Evolutionary conservation across 1,140 invertebrate genomes (phyloP), one percentile per base, ranked within the genome.

Genomic region (Pogonomyrmex californicus): DNA sequence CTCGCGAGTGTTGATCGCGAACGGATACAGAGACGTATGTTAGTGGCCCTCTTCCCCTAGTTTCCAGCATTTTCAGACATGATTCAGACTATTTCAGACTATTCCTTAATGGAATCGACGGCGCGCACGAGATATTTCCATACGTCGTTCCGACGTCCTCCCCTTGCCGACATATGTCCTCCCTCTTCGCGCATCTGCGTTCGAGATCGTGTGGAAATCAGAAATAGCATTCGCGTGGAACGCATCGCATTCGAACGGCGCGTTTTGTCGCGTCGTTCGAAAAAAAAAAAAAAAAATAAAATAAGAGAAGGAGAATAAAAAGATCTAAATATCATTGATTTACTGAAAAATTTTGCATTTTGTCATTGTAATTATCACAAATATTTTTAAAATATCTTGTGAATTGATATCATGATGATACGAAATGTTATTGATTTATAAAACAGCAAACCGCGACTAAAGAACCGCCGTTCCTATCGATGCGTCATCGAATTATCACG

Each of bases 201-300:
- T 44, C 54, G 73, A 66, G 78, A 89, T 91, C 91, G 91, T 89
- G 88, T 86, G 89, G 70, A 91, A 85, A 88, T 91, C 92, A 90
- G 90, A 93, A 93, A 93, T 93, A 93, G 92, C 91, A 90, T 91
- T 88, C 90, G 41, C 51, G 81, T 76, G 85, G 90, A 87, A 81
- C 68, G 51, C 68, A 33, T 51, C 66, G 33, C 71, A 17, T 41
- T 33, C 63, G 36, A 41, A 65, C n/a, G 41, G 41, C 41, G 47
- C 47, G 68, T 54, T 33, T 62, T 51, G 78, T 71, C 23, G 23
- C 60, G 47, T 12, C 17, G 47, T 54, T 66, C 1, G 14, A 17
- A 4, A n/a, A 12, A 68, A 49, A 68, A 47, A 47, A 47, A 30
- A 1, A 14, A 0, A n/a, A 23, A 23, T 23, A 9, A n/a, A 23